Evolutionary conservation across 2,797 vertebrate species (phyloP), one percentile per base, ranked within the genome.

Genomic region (Lemur catta): DNA sequence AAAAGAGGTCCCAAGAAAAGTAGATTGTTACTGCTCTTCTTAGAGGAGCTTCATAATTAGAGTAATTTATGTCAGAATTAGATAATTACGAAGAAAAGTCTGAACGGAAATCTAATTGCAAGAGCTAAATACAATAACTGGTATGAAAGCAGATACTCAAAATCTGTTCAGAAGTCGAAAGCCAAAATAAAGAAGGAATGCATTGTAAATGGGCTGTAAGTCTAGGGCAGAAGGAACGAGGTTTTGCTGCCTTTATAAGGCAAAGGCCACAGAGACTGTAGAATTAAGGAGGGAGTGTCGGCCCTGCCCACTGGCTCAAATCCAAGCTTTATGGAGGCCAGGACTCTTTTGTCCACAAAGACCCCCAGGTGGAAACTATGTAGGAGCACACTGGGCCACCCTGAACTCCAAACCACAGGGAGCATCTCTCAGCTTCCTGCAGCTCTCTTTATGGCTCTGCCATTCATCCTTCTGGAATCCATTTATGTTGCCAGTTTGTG

Each of bases 161-260:
- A 93, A 89, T 80, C 85, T 97, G 80, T 96, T 90, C 50, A 84
- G 88, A 95, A 91, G 48, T n/a, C 43, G 26, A 67, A 92, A 96
- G 65, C 50, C 89, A 84, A 96, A 74, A 96, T 65, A 61, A 94
- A 93, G 87, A 89, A 78, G 80, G 38, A 41, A 69, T 7, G 30
- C 28, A 28, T 84, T 95, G 84, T 35, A 22, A 46, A 2, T 41
- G 17, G 52, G 41, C 17, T 59, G 15, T 52, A 26, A 52, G 65
- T 41, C 38, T 4, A 50, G 5, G 38, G 88, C 38, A 20, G 50
- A 71, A 88, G 89, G 72, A 75, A 38, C 7, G 26, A 43, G 43
- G n/a, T 3, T 72, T 55, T 86, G 46, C 55, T 46, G 43, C 12
- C 89, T 87, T 59, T 33, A 1, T 26, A 38, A 95, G 30, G 50